phyloP scores from a whole-genome alignment of 2,888 invertebrate species.

The Gryllus longicercus region DNA sequence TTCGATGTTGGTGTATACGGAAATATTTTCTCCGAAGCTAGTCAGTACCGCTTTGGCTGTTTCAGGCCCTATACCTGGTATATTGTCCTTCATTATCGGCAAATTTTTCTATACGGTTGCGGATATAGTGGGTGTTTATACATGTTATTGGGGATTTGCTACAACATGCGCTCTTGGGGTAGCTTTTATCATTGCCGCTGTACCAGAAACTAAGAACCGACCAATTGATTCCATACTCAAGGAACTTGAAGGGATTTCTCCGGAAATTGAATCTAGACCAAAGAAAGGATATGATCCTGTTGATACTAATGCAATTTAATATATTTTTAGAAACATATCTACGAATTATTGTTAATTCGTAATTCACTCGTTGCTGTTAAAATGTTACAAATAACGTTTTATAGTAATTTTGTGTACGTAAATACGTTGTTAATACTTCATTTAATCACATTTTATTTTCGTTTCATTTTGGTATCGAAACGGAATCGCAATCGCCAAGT shows the following conservation, averaged over 20 bases:
- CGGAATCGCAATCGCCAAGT: too few species aligned
- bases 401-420: too few species aligned
- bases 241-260: conserved; percentile 27
- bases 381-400: too few species aligned
- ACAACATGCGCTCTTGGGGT: conserved; percentile 44
- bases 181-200: conserved; percentile 44
- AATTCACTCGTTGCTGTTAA: too few species aligned
- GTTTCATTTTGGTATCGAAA: too few species aligned
- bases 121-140: conserved; percentile 45
- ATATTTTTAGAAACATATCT: too few species aligned
- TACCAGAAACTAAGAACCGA: conserved; percentile 51
- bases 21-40: conserved; percentile 33
- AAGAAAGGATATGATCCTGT: too few species aligned
- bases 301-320: too few species aligned
- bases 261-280: too few species aligned
- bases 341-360: too few species aligned
- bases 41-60: conserved; percentile 31
- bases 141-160: conserved; percentile 49
- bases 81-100: conserved; percentile 46
- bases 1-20: conserved; percentile 30
- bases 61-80: conserved; percentile 40
- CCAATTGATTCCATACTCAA: conserved; percentile 48
- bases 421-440: too few species aligned
- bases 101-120: conserved; percentile 48
- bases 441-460: too few species aligned